Conservation (phyloP, 37 sponge, comb jelly and placozoan genomes). For the Beroe forskalii region DNA sequence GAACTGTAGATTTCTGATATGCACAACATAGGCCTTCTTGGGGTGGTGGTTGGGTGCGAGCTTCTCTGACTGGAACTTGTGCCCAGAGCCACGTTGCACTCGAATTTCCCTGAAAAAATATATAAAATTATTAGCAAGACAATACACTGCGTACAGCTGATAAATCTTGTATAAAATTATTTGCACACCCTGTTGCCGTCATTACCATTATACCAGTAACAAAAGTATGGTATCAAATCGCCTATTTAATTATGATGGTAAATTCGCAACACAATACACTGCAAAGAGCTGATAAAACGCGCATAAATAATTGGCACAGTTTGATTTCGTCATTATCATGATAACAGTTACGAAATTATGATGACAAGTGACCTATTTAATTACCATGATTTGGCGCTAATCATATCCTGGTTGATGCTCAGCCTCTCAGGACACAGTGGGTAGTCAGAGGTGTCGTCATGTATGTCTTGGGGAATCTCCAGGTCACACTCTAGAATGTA, state of each 20-base stretch:
- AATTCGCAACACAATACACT: too few relatives aligned
- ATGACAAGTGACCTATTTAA: not conserved
- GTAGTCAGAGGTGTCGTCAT: constrained; percentile 39
- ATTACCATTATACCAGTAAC: too few relatives aligned
- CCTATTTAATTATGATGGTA: too few relatives aligned
- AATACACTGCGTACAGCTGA: too few relatives aligned
- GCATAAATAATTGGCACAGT: too few relatives aligned
- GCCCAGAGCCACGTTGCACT: not conserved
- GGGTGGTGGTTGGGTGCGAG: constrained; percentile 59
- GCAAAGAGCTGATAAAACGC: too few relatives aligned
- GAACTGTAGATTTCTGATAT: constrained; percentile 61
- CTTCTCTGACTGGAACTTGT: not conserved
- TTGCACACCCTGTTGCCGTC: too few relatives aligned
- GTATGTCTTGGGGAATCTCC: constrained; percentile 34
- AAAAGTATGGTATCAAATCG: too few relatives aligned
- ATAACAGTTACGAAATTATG: too few relatives aligned
- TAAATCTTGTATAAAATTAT: too few relatives aligned
- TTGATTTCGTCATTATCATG: too few relatives aligned
- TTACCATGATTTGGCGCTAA: constrained; percentile 42
- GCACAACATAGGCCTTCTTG: constrained; percentile 34
- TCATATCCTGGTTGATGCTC: constrained; percentile 6
- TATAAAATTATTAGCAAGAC: too few relatives aligned
- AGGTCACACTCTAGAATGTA: constrained; percentile 21
- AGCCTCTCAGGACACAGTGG: constrained; percentile 55
- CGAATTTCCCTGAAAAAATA: constrained; percentile 64